phyloP scores from a whole-genome alignment of 1,140 invertebrate genomes.

The Spodoptera frugiperda region DNA sequence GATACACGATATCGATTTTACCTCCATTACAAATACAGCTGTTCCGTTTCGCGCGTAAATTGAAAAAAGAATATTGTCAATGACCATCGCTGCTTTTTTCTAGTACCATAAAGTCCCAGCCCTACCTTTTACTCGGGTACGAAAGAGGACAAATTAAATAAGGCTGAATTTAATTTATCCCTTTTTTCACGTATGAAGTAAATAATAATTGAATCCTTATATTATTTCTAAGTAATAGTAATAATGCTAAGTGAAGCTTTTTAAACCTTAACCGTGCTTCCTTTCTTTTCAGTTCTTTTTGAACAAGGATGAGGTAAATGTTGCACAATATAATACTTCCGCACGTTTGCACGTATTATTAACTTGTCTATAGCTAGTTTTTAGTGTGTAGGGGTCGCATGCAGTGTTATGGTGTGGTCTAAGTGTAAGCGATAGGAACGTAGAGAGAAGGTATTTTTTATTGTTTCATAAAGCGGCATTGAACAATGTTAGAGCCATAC shows the following conservation, averaged over 20 bases:
- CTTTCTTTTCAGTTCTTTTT: constrained; percentile 80
- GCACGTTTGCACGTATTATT: constrained; percentile 29
- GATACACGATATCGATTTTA: constrained; percentile 16
- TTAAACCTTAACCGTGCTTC: constrained; percentile 73
- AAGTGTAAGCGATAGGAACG: constrained; percentile 6
- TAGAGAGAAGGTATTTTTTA: not conserved
- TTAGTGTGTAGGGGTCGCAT: constrained; percentile 10
- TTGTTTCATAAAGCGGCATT: not conserved
- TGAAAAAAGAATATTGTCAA: constrained; percentile 12
- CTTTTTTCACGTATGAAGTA: too few species aligned
- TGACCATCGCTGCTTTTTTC: not conserved
- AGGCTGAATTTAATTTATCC: too few species aligned
- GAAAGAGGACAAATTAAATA: too few species aligned
- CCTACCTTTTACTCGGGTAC: too few species aligned
- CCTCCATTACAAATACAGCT: not conserved
- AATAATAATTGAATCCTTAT: too few species aligned
- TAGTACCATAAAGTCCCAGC: too few species aligned
- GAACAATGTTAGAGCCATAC: too few species aligned
- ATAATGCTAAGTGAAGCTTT: constrained; percentile 52
- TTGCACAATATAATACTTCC: constrained; percentile 49
- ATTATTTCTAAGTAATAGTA: constrained; percentile 18
- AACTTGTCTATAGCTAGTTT: not conserved
- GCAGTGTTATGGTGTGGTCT: constrained; percentile 17
- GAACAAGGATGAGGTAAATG: constrained; percentile 79
- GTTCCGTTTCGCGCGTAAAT: constrained; percentile 25